Base-by-base conservation (phyloP, 2,113 vertebrate genomes). In the Sinocyclocheilus anophthalmus region DNA sequence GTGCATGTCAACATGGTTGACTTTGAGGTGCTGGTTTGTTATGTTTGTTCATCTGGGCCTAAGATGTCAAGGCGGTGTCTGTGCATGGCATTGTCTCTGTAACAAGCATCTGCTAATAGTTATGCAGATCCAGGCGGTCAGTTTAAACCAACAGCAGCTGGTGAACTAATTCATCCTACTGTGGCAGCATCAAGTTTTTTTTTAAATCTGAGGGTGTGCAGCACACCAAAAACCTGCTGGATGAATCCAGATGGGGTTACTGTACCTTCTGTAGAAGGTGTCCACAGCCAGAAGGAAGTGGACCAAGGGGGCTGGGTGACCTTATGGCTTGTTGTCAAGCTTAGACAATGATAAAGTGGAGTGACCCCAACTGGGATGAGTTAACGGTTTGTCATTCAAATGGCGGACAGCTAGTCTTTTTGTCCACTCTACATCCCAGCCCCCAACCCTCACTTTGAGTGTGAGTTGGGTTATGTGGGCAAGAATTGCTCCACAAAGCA, bases 401-500 rank as follows among this genome's bases (percentile, higher is more conserved):
- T 84, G 86, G 86, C 73, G 55, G 90, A 88, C 88, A 73, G 76
- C 84, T 85, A 73, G 77, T 86, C 5, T 79, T 79, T 30, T 72
- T 37, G 55, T 67, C 67, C 84, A 30, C 24, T 37, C 81, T 70
- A 42, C 85, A 30, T 73, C 84, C 63, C 86, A 61, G 20, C 48
- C 70, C 84, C 70, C 69, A 81, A 42, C 80, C 59, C 80, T 76
- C 30, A 26, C 85, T 45, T 61, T 85, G 70, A 53, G 65, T 57
- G 73, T 39, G 76, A 53, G 83, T 84, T 18, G 82, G 30, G 73
- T 39, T 89, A 63, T 85, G 77, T 48, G 30, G 30, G 67, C 83
- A 77, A 77, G 75, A 77, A 33, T 84, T 88, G 24, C 85, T 85
- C 85, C 86, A 83, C 86, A 87, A 77, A 89, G 76, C 91, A 92